Conservation (phyloP, 2,113 vertebrate genomes). For the Onychostruthus taczanowskii region DNA sequence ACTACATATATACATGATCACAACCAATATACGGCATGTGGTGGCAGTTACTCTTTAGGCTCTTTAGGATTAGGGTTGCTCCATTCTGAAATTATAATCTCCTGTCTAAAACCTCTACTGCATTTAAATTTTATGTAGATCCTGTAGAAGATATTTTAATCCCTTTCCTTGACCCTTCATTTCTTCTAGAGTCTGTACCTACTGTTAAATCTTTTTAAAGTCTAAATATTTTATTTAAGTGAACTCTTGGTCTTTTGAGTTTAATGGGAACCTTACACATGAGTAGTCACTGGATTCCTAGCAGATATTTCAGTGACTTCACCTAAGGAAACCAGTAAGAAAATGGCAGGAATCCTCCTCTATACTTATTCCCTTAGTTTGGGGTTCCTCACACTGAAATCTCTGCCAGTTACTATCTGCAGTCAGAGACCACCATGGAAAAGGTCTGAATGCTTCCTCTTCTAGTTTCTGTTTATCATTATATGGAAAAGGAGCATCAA, state of each 20-base stretch:
- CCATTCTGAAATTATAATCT: background rate
- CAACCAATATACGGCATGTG: too few species aligned
- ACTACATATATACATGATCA: fast-evolving
- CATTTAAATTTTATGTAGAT: background rate
- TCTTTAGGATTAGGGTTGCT: background rate
- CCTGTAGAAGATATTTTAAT: background rate
- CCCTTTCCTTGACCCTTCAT: background rate
- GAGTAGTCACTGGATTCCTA: background rate
- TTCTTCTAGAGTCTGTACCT: background rate
- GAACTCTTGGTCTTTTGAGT: background rate
- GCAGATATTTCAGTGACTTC: background rate
- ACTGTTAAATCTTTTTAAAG: background rate
- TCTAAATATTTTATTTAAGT: background rate
- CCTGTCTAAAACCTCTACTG: background rate
- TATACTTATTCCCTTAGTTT: background rate
- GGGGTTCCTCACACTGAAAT: background rate
- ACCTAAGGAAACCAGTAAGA: background rate
- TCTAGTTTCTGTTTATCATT: background rate
- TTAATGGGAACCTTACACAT: background rate
- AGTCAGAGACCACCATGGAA: background rate
- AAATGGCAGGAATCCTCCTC: background rate
- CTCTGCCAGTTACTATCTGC: background rate
- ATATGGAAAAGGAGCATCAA: background rate
- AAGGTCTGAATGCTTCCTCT: background rate
- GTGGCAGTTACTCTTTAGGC: background rate